Percentiles rank a stretch among this genome's conserved stretches.
These are phyloP conservation scores for Ctenosaura bakeri DNA, from an alignment of 2,797 vertebrate species.

Conservation along the genomic window DNA sequence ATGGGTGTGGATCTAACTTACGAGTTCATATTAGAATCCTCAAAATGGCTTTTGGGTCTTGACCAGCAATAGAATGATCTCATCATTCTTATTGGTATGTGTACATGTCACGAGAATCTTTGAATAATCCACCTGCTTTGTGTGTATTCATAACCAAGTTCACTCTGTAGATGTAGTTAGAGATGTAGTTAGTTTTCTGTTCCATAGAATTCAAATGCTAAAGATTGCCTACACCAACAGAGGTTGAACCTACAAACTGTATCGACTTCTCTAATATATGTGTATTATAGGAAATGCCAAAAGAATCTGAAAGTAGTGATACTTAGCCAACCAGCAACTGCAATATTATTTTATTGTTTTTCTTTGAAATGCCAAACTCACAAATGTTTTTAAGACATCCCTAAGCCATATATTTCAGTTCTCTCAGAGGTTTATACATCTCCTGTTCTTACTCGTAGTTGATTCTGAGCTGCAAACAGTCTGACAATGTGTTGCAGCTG, in stretches of 20 bases:
- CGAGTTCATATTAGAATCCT: background rate
- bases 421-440: slow-evolving; percentile 62
- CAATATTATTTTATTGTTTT: slow-evolving; percentile 69
- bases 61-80: background rate
- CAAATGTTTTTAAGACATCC: slow-evolving; percentile 62
- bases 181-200: background rate
- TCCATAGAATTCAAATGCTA: background rate
- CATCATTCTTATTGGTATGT: background rate
- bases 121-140: background rate
- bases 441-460: slow-evolving; percentile 63
- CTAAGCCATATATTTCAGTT: slow-evolving; percentile 66
- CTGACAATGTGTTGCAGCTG: slow-evolving; percentile 42
- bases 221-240: background rate
- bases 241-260: background rate
- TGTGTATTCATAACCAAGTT: background rate
- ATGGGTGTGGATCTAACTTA: background rate
- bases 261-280: background rate
- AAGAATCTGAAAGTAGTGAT: slow-evolving; percentile 42
- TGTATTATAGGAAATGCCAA: slow-evolving; percentile 22
- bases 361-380: slow-evolving; percentile 66
- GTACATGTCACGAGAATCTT: too few species aligned
- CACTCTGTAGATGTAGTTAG: too few species aligned
- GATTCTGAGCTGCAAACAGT: slow-evolving; percentile 35
- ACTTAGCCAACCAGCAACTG: slow-evolving; percentile 23
- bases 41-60: background rate